Evolutionary conservation across 2,113 vertebrate genomes (phyloP).

Genomic region (Serilophus lunatus): DNA sequence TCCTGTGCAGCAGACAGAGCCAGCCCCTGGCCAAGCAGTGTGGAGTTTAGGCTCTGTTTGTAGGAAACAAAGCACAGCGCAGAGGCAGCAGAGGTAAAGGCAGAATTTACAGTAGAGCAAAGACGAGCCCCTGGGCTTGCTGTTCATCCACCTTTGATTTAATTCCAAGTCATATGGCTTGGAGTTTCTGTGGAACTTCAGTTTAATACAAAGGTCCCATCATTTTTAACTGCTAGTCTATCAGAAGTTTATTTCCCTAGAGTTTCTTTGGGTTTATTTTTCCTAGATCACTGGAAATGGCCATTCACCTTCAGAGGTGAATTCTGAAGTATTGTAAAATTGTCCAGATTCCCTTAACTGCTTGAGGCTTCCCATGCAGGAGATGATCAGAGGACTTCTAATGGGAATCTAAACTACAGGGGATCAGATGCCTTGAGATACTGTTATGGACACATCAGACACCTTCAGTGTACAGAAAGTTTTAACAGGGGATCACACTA

Average conservation of each 20-base stretch:
- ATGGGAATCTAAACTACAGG: background rate
- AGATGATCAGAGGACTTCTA: background rate
- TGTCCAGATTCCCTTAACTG: background rate
- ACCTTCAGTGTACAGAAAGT: background rate
- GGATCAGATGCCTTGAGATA: background rate
- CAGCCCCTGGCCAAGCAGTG: rapidly evolving
- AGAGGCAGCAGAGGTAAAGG: background rate
- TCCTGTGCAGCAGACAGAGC: background rate
- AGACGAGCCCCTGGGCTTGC: background rate
- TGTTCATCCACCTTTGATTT: background rate
- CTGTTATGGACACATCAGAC: background rate
- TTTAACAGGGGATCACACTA: background rate
- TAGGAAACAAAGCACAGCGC: background rate
- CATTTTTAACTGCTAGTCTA: background rate
- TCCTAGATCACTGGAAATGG: background rate
- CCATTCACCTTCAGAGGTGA: background rate
- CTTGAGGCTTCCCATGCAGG: background rate
- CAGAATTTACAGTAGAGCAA: background rate
- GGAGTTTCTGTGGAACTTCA: background rate
- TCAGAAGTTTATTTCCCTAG: background rate
- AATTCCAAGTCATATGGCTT: background rate
- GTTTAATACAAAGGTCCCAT: background rate
- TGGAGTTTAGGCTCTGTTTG: background rate
- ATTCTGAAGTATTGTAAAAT: background rate
- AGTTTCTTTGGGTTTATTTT: background rate